Evolutionary conservation across 2,888 invertebrate species (phyloP).

Genomic region (Athetis lepigone): DNA sequence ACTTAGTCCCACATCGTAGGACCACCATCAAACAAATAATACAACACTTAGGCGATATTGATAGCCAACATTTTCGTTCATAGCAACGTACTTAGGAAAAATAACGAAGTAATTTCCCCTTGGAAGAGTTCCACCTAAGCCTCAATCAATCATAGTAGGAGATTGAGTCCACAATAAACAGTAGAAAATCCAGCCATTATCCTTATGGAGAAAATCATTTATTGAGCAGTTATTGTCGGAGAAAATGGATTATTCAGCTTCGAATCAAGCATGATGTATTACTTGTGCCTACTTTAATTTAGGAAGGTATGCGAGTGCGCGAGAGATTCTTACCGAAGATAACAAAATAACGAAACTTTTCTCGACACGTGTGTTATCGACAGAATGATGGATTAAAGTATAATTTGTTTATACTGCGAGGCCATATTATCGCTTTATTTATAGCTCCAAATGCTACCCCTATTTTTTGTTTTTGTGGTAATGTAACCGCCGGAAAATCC

Average conservation of each 20-base stretch:
- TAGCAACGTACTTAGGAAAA: slow-evolving; percentile 65
- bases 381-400: slow-evolving; percentile 52
- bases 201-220: slow-evolving; percentile 80
- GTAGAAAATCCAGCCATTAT: slow-evolving; percentile 80
- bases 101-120: slow-evolving; percentile 80
- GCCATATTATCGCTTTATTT: slow-evolving; percentile 31
- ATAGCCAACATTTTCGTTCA: slow-evolving; percentile 63
- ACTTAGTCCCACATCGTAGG: slow-evolving; percentile 38
- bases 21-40: slow-evolving; percentile 67
- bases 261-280: slow-evolving; percentile 69
- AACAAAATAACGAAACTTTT: slow-evolving; percentile 50
- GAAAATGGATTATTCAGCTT: slow-evolving; percentile 74
- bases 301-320: slow-evolving; percentile 33
- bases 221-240: slow-evolving; percentile 74
- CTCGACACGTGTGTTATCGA: slow-evolving; percentile 51
- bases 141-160: slow-evolving; percentile 82
- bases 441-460: slow-evolving; percentile 11
- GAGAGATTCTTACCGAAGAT: slow-evolving; percentile 47
- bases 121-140: slow-evolving; percentile 81
- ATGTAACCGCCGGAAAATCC: slow-evolving; percentile 20
- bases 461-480: slow-evolving; percentile 28
- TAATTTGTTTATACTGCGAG: slow-evolving; percentile 50
- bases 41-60: slow-evolving; percentile 68
- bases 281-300: slow-evolving; percentile 60
- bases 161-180: slow-evolving; percentile 83